These are phyloP conservation scores for Cyprinella venusta DNA, from an alignment of 2,797 vertebrate genomes.

Conservation along the genomic window DNA sequence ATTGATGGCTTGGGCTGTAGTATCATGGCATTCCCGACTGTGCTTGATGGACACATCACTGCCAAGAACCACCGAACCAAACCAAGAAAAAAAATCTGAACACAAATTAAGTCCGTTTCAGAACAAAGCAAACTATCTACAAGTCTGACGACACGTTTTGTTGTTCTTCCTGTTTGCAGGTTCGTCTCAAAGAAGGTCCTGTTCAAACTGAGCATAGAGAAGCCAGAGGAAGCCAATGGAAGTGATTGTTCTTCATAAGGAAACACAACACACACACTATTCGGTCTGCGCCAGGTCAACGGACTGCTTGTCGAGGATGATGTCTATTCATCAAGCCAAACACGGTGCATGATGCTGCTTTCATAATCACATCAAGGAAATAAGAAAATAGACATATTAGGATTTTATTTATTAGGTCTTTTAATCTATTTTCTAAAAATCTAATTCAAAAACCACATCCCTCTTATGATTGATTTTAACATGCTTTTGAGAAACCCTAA, in stretches of 20 bases:
- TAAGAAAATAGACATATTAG: too few species aligned
- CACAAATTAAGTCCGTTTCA: background rate
- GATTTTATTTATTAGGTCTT: background rate
- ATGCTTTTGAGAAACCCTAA: background rate
- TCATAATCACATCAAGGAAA: background rate
- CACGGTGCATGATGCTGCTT: conserved; percentile 3
- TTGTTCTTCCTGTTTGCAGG: conserved; percentile 68
- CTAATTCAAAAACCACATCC: background rate
- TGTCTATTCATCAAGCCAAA: background rate
- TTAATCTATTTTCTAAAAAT: background rate
- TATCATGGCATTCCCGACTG: background rate
- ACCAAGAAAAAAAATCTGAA: background rate
- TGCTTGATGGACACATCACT: background rate
- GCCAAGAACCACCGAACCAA: background rate
- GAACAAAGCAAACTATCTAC: background rate
- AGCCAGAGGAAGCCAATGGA: conserved; percentile 86
- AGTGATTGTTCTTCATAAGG: conserved; percentile 78
- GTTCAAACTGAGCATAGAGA: conserved; percentile 87
- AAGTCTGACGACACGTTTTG: background rate
- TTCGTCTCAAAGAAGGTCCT: conserved; percentile 96
- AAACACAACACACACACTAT: background rate
- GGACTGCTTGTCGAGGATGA: background rate
- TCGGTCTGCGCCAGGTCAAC: background rate
- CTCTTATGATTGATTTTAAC: conserved; percentile 5
- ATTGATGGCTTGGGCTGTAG: background rate